Evolutionary conservation across 2,888 invertebrate species (phyloP), one percentile per base, ranked within the genome.

Genomic region (Cacoxenus indagator): DNA sequence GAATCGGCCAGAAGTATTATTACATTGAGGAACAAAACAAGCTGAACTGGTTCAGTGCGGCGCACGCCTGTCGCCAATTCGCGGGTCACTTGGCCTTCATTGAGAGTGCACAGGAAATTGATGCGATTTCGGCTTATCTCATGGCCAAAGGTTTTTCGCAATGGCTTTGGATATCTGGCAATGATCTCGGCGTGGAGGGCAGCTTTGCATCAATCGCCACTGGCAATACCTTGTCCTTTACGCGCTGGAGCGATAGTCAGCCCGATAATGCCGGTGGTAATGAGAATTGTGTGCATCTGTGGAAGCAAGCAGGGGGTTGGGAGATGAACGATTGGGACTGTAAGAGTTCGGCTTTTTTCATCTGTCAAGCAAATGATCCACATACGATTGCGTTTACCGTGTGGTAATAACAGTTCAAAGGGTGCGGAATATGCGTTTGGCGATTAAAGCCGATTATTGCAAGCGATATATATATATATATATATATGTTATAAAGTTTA

Each of bases 61-160:
- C 66, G 1, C 75, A 75, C 22, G 17, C 43, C 2, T 75, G 75
- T 14, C 75, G 75, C 11, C 51, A 48, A 29, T 57, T 14, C 61
- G 69, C 67, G 6, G 75, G 75, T 2, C 73, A 75, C 6, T 67
- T 75, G 65, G 75, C 74, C 0, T 3, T 62, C 6, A 75, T 75
- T 19, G 67, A 74, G 31, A 67, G 69, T 9, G 57, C 67, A 0
- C 19, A 26, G 0, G 75, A 75, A 64, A 75, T 75, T 74, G 46
- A 61, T 0, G 51, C 24, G 6, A 37, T 75, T 43, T 74, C 75
- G 0, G 31, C n/a, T 0, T 67, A 69, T 43, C 54, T 75, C 0
- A 27, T 31, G 3, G 11, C 1, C 1, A 8, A 8, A 1, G 45
- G 67, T 1, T 66, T 55, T 31, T 29, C 65, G 6, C 59, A 14